A percentile compares a stretch with the other conserved stretches of the same genome.
Evolutionary conservation across 2,888 invertebrate genomes (phyloP).

Genomic region (Acheta domesticus): DNA sequence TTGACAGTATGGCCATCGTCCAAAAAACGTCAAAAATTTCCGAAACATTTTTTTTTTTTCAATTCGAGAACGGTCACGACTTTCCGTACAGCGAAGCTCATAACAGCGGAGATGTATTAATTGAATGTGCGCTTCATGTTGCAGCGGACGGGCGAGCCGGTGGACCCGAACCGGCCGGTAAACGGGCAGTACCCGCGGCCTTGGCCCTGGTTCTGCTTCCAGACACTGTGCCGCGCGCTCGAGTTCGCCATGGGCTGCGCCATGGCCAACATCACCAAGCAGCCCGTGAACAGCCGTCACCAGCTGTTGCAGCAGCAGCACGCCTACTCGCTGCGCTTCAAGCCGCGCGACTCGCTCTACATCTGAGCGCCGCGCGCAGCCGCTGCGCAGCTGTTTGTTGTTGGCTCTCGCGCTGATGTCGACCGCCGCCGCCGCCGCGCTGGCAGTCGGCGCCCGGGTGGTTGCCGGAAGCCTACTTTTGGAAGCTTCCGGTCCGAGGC

Average conservation of each 20-base stretch:
- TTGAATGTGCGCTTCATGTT: not conserved
- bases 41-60: too few species aligned
- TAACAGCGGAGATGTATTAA: too few species aligned
- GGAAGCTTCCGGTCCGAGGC: too few species aligned
- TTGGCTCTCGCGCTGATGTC: too few species aligned
- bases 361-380: constrained; percentile 39
- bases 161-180: not conserved
- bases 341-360: constrained; percentile 47
- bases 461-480: too few species aligned
- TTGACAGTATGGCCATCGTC: too few species aligned
- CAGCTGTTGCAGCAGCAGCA: constrained; percentile 46
- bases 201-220: constrained; percentile 57
- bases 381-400: too few species aligned
- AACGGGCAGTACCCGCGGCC: constrained; percentile 42
- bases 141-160: constrained; percentile 9
- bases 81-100: too few species aligned
- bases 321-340: constrained; percentile 46
- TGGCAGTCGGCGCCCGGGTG: too few species aligned
- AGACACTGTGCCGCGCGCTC: constrained; percentile 51
- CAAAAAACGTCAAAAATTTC: too few species aligned
- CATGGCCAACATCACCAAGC: constrained; percentile 56
- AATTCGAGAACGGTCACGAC: too few species aligned
- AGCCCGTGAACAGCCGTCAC: constrained; percentile 51
- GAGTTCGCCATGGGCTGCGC: constrained; percentile 53
- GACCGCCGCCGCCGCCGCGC: too few species aligned